Base-by-base conservation (phyloP, 2,797 vertebrate genomes). In the Premnoplex brunnescens region DNA sequence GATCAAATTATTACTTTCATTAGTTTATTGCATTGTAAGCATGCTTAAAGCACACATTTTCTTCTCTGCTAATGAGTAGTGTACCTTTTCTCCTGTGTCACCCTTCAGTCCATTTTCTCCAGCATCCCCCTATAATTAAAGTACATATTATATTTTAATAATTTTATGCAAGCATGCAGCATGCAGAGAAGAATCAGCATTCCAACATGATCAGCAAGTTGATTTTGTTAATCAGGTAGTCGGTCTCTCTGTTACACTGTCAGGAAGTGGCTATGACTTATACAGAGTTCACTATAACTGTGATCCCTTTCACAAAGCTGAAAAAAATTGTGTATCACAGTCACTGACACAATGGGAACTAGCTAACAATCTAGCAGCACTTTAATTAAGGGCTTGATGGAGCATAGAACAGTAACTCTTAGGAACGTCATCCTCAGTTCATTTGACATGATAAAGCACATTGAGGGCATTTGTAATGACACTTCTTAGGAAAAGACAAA, bases 81-180 rank as follows among this genome's bases (percentile, higher is more conserved):
- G 23, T 99, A 99, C 99, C 99, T 99, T 99, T 97, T 99, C 98
- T 63, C 99, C 99, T 2, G 97, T 37, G 41, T 99, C 98, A 90
- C 99, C 99, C 97, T 99, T 99, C 16, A 82, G 97, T 36, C 99
- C 99, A 24, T 98, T 98, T 93, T 99, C 98, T 24, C 99, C 99
- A 97, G 98, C 95, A 89, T 99, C 99, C 58, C 99, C 99, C 99
- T 99, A 92, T 36, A 92, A 88, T 84, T 32, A 85, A 78, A 92
- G 95, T 10, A 66, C 7, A 39, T 7, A 37, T 48, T 48, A 51
- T 36, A 84, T 69, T 80, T 83, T 58, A 36, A 69, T 67, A 30
- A 27, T 24, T 78, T 84, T 54, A 39, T 56, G 39, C 22, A 72
- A 64, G 60, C 14, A 80, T 7, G 68, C 6, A 44, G 10, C 12